Percentiles rank a stretch among this genome's conserved stretches.
Evolutionary conservation across 1,140 invertebrate genomes (phyloP).

Genomic region (Microvelia longipes): DNA sequence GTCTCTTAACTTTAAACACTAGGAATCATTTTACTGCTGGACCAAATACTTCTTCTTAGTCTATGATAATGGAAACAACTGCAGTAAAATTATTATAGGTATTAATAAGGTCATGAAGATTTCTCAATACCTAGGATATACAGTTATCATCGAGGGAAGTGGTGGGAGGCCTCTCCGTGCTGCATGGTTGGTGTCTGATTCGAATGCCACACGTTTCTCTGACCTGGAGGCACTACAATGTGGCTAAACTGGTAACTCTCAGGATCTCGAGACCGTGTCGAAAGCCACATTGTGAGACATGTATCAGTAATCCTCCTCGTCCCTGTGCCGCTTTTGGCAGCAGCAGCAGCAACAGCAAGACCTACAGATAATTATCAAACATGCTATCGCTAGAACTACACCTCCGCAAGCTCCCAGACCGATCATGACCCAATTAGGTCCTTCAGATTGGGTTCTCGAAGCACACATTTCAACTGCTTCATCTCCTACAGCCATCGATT

Average conservation of each 20-base stretch:
- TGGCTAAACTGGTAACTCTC: background rate
- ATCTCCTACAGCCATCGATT: conserved; percentile 20
- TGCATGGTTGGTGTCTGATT: background rate
- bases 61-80: too few species aligned
- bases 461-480: conserved; percentile 41
- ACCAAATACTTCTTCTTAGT: too few species aligned
- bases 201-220: background rate
- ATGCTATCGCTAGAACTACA: conserved; percentile 31
- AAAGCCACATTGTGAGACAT: conserved; percentile 3
- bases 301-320: conserved; percentile 22
- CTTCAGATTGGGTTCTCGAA: conserved; percentile 26
- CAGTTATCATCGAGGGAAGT: background rate
- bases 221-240: background rate
- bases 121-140: background rate
- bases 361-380: conserved; percentile 33
- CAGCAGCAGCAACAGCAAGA: conserved; percentile 29
- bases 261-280: background rate
- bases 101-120: too few species aligned
- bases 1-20: too few species aligned
- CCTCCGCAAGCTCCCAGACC: conserved; percentile 33
- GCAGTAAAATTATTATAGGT: too few species aligned
- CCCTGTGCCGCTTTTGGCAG: conserved; percentile 12
- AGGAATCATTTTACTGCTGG: too few species aligned
- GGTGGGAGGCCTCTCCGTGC: background rate
- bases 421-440: conserved; percentile 38